A percentile compares a stretch with the other conserved stretches of the same genome.
Conservation (phyloP, 92 coral and sea anemone species). For the Porites cylindrica region DNA sequence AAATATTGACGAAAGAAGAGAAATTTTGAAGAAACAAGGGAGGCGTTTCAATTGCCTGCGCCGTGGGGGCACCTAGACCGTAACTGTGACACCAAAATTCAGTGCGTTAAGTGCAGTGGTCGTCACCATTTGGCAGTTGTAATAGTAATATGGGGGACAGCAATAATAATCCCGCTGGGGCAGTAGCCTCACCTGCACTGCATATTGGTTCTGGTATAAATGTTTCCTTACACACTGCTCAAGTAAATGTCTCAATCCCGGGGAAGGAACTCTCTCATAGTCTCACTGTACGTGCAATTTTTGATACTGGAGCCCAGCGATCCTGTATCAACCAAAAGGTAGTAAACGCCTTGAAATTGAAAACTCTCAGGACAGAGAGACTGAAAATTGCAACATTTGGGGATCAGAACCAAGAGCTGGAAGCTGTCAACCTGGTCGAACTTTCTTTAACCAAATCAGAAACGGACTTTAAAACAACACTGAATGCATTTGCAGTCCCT, state of each 20-base stretch:
- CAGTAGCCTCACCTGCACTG: neutral
- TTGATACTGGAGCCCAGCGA: constrained; percentile 34
- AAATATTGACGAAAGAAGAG: constrained; percentile 30
- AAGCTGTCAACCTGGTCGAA: constrained; percentile 2
- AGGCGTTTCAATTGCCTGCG: constrained; percentile 18
- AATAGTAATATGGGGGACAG: neutral
- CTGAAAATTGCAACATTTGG: constrained; percentile 34
- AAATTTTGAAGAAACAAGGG: constrained; percentile 25
- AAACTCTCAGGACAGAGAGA: constrained; percentile 18
- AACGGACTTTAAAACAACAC: constrained; percentile 6
- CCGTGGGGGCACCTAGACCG: neutral
- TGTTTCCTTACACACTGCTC: constrained; percentile 35
- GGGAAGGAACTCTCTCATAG: neutral
- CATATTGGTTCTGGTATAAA: constrained; percentile 6
- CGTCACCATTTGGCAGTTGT: neutral
- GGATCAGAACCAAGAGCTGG: neutral
- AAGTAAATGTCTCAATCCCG: constrained; percentile 15
- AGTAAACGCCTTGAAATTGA: constrained; percentile 23
- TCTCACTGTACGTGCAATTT: neutral
- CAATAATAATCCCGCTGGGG: neutral
- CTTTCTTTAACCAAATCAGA: constrained; percentile 4
- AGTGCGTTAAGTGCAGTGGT: neutral
- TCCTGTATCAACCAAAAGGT: constrained; percentile 30
- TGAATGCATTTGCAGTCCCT: neutral
- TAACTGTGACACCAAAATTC: neutral